Percentiles rank a stretch among this genome's conserved stretches.
Conservation (phyloP, 2,888 invertebrate genomes). For the Noctua fimbriata region DNA sequence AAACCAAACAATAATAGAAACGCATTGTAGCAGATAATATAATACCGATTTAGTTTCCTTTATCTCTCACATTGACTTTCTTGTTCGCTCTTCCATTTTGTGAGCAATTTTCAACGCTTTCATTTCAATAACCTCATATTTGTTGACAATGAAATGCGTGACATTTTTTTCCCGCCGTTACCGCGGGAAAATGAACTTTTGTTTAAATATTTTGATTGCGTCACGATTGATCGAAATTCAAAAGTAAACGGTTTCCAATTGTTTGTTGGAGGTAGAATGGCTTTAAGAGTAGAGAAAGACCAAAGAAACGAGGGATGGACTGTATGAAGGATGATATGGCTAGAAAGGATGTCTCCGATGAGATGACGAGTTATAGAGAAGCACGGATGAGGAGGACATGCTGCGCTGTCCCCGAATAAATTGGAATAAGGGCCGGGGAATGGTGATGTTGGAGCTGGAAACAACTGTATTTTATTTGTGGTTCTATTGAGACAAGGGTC, state of each 20-base stretch:
- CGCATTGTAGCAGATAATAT: constrained; percentile 60
- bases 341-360: not conserved
- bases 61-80: constrained; percentile 74
- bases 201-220: constrained; percentile 57
- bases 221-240: constrained; percentile 50
- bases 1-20: constrained; percentile 65
- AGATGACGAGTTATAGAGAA: not conserved
- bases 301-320: not conserved
- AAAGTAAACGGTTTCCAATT: constrained; percentile 41
- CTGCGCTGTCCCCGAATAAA: not conserved
- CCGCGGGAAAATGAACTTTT: constrained; percentile 45
- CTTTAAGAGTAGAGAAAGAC: not conserved
- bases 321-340: not conserved
- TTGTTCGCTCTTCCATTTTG: constrained; percentile 80
- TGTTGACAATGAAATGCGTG: constrained; percentile 79
- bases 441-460: not conserved
- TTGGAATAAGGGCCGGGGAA: not conserved
- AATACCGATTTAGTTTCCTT: constrained; percentile 63
- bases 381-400: not conserved
- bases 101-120: constrained; percentile 85
- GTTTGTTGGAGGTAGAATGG: constrained; percentile 2
- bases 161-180: constrained; percentile 65
- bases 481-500: not conserved
- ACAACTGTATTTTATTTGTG: not conserved
- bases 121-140: constrained; percentile 78